Conservation (phyloP, 2,797 vertebrate genomes). For the Alfaro cultratus region DNA sequence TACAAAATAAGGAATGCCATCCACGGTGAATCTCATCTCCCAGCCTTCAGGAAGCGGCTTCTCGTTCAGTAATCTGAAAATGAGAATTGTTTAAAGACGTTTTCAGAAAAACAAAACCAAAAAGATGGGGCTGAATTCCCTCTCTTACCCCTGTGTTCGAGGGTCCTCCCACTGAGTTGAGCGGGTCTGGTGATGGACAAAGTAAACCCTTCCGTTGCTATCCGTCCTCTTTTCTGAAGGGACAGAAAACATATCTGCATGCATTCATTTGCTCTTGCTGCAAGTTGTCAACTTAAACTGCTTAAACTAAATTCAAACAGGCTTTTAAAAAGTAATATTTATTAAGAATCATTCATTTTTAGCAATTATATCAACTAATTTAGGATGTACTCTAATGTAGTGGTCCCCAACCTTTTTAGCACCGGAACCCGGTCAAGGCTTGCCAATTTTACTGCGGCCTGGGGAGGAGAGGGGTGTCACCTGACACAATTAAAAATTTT, state of each 20-base stretch:
- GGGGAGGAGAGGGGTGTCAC: too few species aligned
- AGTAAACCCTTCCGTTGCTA: conserved; percentile 94
- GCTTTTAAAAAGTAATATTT: neutral
- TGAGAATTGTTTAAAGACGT: neutral
- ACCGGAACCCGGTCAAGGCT: too few species aligned
- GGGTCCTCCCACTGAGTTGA: conserved; percentile 99
- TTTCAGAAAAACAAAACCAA: neutral
- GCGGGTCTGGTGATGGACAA: conserved; percentile 95
- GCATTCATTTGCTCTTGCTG: neutral
- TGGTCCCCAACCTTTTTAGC: too few species aligned
- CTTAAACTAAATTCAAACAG: neutral
- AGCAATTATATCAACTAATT: neutral
- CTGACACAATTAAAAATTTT: too few species aligned
- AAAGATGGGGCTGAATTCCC: neutral
- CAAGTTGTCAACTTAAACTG: neutral
- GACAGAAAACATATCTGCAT: neutral
- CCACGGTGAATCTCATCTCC: conserved; percentile 99
- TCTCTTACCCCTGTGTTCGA: conserved; percentile 91
- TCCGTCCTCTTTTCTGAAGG: conserved; percentile 93
- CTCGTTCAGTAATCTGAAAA: conserved; percentile 90
- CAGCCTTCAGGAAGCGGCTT: conserved; percentile 98
- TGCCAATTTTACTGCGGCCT: too few species aligned
- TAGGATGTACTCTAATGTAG: neutral
- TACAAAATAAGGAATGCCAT: conserved; percentile 97
- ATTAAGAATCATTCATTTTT: neutral